A percentile compares a stretch with the other conserved stretches of the same genome.
Conservation (phyloP, 1,140 invertebrate species). For the Anadara kagoshimensis region DNA sequence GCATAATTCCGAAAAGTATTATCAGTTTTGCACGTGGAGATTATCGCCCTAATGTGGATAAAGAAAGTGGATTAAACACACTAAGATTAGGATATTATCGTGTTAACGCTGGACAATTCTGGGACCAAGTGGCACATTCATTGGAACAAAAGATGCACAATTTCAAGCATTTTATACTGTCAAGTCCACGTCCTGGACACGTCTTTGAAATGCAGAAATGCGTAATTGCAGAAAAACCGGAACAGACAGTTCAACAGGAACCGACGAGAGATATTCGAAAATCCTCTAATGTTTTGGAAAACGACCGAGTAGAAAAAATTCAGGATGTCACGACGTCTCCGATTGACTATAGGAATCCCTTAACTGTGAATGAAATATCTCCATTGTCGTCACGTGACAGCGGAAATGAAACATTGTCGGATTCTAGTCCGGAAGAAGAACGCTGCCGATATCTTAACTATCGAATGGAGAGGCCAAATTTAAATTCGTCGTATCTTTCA, state of each 20-base stretch:
- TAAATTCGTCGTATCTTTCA: conserved; percentile 12
- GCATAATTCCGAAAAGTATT: conserved; percentile 44
- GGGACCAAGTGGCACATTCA: conserved; percentile 42
- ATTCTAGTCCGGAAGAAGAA: conserved; percentile 15
- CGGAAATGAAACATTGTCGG: conserved; percentile 17
- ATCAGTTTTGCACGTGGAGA: conserved; percentile 49
- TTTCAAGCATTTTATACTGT: conserved; percentile 16
- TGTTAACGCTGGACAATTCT: conserved; percentile 48
- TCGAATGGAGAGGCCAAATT: neutral
- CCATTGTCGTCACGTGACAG: neutral
- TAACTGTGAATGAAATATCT: neutral
- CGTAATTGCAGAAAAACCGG: neutral
- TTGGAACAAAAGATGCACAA: conserved; percentile 36
- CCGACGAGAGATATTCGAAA: too few species aligned
- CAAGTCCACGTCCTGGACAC: conserved; percentile 15
- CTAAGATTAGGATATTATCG: conserved; percentile 44
- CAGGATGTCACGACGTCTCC: neutral
- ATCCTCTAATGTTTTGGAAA: neutral
- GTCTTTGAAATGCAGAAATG: conserved; percentile 29
- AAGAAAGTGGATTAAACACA: conserved; percentile 40
- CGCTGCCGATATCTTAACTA: neutral
- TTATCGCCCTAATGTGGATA: conserved; percentile 45
- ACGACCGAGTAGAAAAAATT: neutral
- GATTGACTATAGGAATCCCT: neutral
- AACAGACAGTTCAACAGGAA: neutral